Evolutionary conservation across 2,797 vertebrate genomes (phyloP).

Genomic region (Poecilia picta): DNA sequence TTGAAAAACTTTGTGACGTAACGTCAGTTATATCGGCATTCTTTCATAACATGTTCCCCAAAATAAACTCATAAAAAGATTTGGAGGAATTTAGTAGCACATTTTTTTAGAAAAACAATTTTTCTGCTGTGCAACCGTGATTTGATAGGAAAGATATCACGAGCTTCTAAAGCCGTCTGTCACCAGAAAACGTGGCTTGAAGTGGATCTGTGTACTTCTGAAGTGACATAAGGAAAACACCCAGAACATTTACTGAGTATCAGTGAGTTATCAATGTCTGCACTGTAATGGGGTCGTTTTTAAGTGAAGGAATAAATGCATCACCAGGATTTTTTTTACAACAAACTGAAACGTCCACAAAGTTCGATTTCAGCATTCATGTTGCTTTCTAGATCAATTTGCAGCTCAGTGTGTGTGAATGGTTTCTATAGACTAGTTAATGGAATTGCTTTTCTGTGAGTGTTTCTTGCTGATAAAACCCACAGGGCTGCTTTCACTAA

Average conservation of each 20-base stretch:
- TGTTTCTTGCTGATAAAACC: conserved; percentile 70
- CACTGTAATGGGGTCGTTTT: background rate
- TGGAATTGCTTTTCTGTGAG: conserved; percentile 42
- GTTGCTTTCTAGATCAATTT: conserved; percentile 34
- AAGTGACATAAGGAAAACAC: background rate
- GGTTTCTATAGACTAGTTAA: conserved; percentile 41
- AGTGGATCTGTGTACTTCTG: background rate
- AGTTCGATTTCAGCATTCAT: conserved; percentile 14
- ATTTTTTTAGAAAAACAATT: background rate
- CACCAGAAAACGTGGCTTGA: background rate
- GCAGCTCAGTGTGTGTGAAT: conserved; percentile 35
- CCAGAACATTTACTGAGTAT: background rate
- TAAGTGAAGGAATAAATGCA: conserved; percentile 10
- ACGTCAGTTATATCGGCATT: background rate
- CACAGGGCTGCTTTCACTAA: conserved; percentile 33
- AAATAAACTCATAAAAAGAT: background rate
- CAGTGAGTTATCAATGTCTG: background rate
- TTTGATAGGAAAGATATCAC: background rate
- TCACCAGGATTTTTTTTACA: background rate
- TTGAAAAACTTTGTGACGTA: background rate
- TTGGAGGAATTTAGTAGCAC: background rate
- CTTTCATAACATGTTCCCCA: background rate
- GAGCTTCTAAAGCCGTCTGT: background rate
- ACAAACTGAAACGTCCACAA: background rate
- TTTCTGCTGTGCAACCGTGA: background rate